A percentile compares a stretch with the other conserved stretches of the same genome.
Conservation (phyloP, 2,888 invertebrate species). For the Odontomyia ornata region DNA sequence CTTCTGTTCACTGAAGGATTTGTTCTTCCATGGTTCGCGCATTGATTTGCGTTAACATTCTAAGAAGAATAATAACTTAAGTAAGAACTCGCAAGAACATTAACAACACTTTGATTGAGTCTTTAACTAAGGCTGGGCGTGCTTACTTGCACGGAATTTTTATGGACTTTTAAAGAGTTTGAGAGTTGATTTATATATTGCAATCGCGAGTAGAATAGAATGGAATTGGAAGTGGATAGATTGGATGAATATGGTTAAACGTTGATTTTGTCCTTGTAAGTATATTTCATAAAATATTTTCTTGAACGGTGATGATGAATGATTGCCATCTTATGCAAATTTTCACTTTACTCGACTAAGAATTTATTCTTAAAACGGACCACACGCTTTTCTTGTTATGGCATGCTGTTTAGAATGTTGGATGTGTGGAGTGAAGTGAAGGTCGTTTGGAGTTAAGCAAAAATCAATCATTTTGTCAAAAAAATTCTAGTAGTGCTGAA, state of each 20-base stretch:
- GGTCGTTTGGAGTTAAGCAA: not conserved
- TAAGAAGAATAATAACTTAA: not conserved
- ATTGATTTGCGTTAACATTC: not conserved
- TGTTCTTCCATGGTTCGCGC: constrained; percentile 5
- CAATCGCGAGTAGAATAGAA: not conserved
- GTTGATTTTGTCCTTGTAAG: constrained; percentile 16
- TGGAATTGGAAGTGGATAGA: too few relatives aligned
- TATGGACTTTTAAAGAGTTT: constrained; percentile 10
- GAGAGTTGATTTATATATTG: constrained; percentile 3
- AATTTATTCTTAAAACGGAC: not conserved
- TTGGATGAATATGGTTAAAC: too few relatives aligned
- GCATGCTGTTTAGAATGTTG: constrained; percentile 20
- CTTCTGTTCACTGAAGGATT: not conserved
- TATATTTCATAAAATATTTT: not conserved
- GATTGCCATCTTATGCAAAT: constrained; percentile 31
- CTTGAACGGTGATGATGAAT: constrained; percentile 32
- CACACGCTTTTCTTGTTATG: constrained; percentile 2
- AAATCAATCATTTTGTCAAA: not conserved
- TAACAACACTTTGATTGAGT: constrained; percentile 16
- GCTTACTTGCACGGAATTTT: constrained; percentile 32
- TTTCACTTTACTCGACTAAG: not conserved
- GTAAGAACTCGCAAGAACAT: not conserved
- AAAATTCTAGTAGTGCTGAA: not conserved
- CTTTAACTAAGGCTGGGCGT: not conserved
- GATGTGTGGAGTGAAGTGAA: constrained; percentile 6